phyloP scores from a whole-genome alignment of 2,113 vertebrate species.

The Melanocharis versteri region DNA sequence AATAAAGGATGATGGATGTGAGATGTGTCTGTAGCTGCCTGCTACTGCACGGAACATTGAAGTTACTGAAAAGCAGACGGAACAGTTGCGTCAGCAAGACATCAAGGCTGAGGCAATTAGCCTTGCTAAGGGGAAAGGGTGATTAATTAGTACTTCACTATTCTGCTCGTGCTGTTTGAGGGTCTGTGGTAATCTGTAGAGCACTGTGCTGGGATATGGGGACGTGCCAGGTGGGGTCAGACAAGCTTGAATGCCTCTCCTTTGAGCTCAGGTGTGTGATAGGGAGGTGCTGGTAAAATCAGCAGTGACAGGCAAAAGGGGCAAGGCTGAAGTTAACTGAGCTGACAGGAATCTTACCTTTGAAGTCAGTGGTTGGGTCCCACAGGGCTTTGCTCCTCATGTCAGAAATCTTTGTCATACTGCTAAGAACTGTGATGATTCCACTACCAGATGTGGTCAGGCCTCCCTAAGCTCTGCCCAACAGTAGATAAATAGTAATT shows the following conservation, averaged over 20 bases:
- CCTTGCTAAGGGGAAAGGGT: not conserved
- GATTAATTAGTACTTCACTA: not conserved
- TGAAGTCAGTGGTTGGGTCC: not conserved
- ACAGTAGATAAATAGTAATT: not conserved
- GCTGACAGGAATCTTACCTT: not conserved
- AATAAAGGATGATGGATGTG: not conserved
- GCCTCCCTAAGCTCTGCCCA: not conserved
- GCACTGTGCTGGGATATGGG: not conserved
- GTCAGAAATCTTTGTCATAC: not conserved
- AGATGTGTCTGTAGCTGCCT: not conserved
- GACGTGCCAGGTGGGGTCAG: not conserved
- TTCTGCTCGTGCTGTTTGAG: not conserved
- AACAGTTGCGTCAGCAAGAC: not conserved
- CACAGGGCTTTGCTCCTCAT: not conserved
- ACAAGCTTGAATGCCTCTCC: not conserved
- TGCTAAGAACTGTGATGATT: not conserved
- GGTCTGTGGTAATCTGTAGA: not conserved
- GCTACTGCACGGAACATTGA: not conserved
- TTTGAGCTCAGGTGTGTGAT: not conserved
- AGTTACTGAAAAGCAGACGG: not conserved
- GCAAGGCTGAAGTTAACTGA: not conserved
- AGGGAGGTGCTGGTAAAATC: not conserved
- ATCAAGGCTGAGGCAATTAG: slow-evolving; percentile 1
- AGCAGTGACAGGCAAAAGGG: not conserved
- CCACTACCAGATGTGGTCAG: not conserved